Evolutionary conservation across 2,888 invertebrate species (phyloP).

Genomic region (Ditylenchus weischeri): DNA sequence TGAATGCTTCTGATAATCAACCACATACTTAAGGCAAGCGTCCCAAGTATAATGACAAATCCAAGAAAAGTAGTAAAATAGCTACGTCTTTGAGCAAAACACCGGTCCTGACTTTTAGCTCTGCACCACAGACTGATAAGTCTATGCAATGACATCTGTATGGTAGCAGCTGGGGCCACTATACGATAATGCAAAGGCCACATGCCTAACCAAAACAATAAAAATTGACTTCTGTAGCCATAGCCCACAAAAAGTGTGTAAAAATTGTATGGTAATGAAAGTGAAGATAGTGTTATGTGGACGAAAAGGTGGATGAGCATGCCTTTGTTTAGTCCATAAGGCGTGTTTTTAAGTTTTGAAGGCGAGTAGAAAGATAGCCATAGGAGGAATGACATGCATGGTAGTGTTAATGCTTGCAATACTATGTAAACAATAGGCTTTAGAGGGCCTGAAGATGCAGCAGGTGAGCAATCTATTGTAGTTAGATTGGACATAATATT

Average conservation of each 20-base stretch:
- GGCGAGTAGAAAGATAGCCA: conserved; percentile 3
- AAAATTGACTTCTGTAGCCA: not conserved
- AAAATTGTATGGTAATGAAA: conserved; percentile 1
- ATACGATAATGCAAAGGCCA: conserved; percentile 2
- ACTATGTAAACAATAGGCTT: conserved; percentile 7
- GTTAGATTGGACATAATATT: no score
- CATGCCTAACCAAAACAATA: conserved; percentile 7
- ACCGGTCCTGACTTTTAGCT: not conserved
- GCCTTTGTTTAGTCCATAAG: conserved; percentile 4
- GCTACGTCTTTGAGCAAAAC: conserved; percentile 3
- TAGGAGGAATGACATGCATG: not conserved
- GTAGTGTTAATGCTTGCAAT: not conserved
- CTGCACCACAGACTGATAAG: not conserved
- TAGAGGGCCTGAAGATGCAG: not conserved
- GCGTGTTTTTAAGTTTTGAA: not conserved
- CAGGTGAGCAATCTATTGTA: not conserved
- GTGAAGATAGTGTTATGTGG: not conserved
- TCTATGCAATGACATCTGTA: conserved; percentile 4
- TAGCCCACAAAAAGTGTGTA: not conserved
- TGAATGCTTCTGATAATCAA: not conserved
- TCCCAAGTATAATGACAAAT: not conserved
- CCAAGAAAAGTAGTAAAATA: not conserved
- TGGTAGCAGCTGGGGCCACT: not conserved
- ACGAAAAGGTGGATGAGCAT: not conserved
- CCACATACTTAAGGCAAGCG: not conserved